phyloP scores from a whole-genome alignment of 2,113 vertebrate species.

The Ophiodon elongatus region DNA sequence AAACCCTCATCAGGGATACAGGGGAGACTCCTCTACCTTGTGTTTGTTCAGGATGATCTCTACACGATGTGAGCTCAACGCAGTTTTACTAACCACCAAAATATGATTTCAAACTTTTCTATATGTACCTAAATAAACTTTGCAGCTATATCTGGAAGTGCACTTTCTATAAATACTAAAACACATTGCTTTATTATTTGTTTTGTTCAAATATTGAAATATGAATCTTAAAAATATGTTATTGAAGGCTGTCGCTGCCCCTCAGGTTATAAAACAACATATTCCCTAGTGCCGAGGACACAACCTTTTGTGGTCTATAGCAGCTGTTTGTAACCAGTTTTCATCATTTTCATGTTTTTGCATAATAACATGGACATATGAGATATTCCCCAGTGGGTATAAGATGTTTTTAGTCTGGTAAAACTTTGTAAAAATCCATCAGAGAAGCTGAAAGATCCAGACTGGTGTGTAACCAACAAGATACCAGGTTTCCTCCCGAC shows the following conservation, averaged over 20 bases:
- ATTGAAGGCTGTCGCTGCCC: background rate
- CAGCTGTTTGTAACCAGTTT: background rate
- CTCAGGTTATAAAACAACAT: background rate
- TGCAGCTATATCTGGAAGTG: too few relatives aligned
- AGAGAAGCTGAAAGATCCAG: slow-evolving; percentile 1
- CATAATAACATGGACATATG: background rate
- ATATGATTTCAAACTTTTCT: too few relatives aligned
- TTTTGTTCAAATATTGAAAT: background rate
- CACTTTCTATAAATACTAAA: too few relatives aligned
- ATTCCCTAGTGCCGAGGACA: background rate
- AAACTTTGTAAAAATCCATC: slow-evolving; percentile 30
- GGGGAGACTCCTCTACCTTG: background rate
- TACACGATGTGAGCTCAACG: too few relatives aligned
- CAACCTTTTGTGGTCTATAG: background rate
- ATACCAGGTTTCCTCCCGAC: slow-evolving; percentile 43
- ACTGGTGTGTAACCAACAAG: slow-evolving; percentile 8
- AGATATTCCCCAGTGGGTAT: background rate
- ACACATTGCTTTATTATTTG: background rate
- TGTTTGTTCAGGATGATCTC: background rate
- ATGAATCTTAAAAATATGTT: background rate
- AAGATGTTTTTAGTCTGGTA: background rate
- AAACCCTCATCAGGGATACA: background rate
- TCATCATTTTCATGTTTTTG: background rate
- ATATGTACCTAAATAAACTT: too few relatives aligned
- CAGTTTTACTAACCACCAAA: too few relatives aligned